Conservation (phyloP, 2,113 vertebrate genomes). For the Oncorhynchus masou region DNA sequence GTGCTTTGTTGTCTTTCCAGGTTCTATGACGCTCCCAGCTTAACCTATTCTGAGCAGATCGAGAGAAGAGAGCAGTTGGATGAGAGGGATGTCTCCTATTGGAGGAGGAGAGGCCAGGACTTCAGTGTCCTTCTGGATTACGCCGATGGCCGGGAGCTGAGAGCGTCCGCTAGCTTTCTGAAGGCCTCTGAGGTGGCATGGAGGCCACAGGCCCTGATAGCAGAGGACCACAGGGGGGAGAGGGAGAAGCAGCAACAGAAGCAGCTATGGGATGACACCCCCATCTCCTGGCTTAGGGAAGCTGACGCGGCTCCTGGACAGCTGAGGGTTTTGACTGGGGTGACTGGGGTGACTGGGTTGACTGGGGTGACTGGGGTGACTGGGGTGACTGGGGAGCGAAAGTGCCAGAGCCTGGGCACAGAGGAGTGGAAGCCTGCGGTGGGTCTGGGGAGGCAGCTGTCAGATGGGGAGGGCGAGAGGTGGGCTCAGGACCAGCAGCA, state of each 20-base stretch:
- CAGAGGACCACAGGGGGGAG: constrained; percentile 68
- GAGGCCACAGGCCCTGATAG: constrained; percentile 72
- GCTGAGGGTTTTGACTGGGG: constrained; percentile 48
- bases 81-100: constrained; percentile 79
- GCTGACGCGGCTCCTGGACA: constrained; percentile 76
- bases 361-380: constrained; percentile 30
- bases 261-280: constrained; percentile 74
- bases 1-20: constrained; percentile 66
- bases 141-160: constrained; percentile 76
- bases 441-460: constrained; percentile 82
- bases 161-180: constrained; percentile 69
- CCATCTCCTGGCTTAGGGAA: constrained; percentile 74
- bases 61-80: constrained; percentile 72
- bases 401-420: constrained; percentile 80
- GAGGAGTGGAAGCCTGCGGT: constrained; percentile 84
- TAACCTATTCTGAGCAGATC: constrained; percentile 78
- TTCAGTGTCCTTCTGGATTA: constrained; percentile 81
- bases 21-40: constrained; percentile 78
- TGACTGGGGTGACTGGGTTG: constrained; percentile 29
- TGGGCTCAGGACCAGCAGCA: constrained; percentile 81
- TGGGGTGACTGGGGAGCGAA: constrained; percentile 63
- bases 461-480: constrained; percentile 80
- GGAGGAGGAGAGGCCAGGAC: constrained; percentile 89
- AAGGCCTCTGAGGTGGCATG: constrained; percentile 43
- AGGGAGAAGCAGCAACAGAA: constrained; percentile 68